These are phyloP conservation scores for Poecilia picta DNA, from an alignment of 2,797 vertebrate species.

Conservation along the genomic window DNA sequence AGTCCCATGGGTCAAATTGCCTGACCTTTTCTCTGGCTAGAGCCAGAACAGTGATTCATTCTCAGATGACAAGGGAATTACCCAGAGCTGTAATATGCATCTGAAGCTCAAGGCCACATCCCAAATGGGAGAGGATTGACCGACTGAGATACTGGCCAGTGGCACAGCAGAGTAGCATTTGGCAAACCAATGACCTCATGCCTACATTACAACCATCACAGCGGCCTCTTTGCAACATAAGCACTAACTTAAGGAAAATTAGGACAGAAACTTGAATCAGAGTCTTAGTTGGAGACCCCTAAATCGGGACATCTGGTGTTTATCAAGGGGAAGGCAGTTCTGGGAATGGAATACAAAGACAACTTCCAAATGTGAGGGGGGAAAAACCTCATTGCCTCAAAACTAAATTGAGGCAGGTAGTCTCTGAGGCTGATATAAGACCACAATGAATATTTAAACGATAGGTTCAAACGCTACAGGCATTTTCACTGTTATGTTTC, in stretches of 20 bases:
- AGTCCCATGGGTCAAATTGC: constrained; percentile 63
- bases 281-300: constrained; percentile 10
- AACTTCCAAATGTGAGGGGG: background rate
- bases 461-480: constrained; percentile 52
- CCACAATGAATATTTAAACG: constrained; percentile 72
- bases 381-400: constrained; percentile 19
- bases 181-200: constrained; percentile 60
- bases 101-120: constrained; percentile 54
- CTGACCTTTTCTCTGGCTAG: constrained; percentile 54
- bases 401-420: constrained; percentile 45
- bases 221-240: constrained; percentile 20
- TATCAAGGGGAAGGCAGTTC: background rate
- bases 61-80: constrained; percentile 49
- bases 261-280: constrained; percentile 26
- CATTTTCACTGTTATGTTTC: constrained; percentile 63
- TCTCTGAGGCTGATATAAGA: constrained; percentile 50
- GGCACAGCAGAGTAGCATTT: constrained; percentile 48
- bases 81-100: constrained; percentile 62
- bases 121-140: constrained; percentile 50
- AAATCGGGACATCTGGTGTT: constrained; percentile 12
- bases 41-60: constrained; percentile 65
- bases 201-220: constrained; percentile 46
- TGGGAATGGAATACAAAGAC: constrained; percentile 12
- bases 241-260: constrained; percentile 39
- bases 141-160: constrained; percentile 57